Conservation (phyloP, 1,140 invertebrate genomes). For the Brachionus manjavacas region DNA sequence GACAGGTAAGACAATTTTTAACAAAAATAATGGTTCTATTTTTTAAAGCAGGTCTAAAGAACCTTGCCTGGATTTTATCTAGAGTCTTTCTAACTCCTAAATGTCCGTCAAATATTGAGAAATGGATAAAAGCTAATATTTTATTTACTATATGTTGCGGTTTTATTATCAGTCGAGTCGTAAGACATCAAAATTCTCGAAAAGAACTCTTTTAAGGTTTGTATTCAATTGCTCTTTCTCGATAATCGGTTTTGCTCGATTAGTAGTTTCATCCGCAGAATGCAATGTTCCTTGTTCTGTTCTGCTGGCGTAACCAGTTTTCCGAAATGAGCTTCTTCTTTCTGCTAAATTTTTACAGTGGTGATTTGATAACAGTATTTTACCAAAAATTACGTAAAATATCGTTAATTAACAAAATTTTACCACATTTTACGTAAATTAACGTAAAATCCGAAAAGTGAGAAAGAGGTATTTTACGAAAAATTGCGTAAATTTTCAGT, state of each 20-base stretch:
- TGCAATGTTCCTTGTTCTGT: neutral
- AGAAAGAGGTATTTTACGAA: too few relatives aligned
- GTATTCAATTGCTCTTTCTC: neutral
- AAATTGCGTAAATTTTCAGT: too few relatives aligned
- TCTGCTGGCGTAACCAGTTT: neutral
- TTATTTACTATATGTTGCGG: neutral
- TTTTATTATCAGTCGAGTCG: neutral
- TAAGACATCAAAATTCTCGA: neutral
- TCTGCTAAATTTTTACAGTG: neutral
- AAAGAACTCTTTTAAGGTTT: neutral
- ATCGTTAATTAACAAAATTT: too few relatives aligned
- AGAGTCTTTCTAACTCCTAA: neutral
- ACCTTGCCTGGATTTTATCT: neutral
- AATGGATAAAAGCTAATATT: neutral
- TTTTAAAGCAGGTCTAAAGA: neutral
- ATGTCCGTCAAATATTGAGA: conserved; percentile 17
- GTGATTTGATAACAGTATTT: too few relatives aligned
- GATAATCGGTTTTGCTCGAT: neutral
- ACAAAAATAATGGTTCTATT: neutral
- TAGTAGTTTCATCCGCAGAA: neutral
- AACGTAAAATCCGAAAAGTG: too few relatives aligned
- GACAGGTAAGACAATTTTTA: neutral
- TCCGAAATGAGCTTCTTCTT: neutral
- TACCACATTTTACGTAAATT: too few relatives aligned
- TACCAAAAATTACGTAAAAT: too few relatives aligned